Conservation (phyloP, 2,797 vertebrate species). For the Hyperoplus immaculatus region DNA sequence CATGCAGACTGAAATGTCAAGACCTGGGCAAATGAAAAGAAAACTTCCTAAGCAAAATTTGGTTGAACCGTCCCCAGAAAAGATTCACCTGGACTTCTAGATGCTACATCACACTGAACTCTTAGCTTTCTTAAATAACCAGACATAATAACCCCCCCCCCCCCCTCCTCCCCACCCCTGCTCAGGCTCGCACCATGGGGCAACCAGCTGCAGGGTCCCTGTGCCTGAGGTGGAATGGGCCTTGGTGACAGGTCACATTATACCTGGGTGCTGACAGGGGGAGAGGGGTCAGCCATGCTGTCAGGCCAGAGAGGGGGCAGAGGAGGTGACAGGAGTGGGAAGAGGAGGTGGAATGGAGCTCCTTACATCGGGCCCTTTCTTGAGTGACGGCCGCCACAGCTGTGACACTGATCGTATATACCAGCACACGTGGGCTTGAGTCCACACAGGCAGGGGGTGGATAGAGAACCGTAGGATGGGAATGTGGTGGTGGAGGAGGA, state of each 20-base stretch:
- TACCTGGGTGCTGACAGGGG: constrained; percentile 79
- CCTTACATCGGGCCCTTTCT: constrained; percentile 49
- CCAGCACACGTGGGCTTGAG: constrained; percentile 47
- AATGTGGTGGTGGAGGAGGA: constrained; percentile 33
- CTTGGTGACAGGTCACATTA: constrained; percentile 77
- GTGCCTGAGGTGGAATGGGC: constrained; percentile 56
- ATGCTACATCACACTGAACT: constrained; percentile 4
- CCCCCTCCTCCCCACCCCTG: neutral
- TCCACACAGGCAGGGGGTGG: constrained; percentile 41
- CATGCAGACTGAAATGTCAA: neutral
- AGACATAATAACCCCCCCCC: constrained; percentile 12
- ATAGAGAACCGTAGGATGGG: constrained; percentile 55
- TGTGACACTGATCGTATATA: constrained; percentile 61
- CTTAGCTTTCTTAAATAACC: constrained; percentile 12
- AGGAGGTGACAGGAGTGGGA: constrained; percentile 55
- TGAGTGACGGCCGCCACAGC: constrained; percentile 72
- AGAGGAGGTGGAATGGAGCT: constrained; percentile 51
- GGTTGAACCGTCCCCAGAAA: neutral
- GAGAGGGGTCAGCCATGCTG: constrained; percentile 73
- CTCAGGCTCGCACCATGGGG: constrained; percentile 17
- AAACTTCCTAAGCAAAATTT: neutral
- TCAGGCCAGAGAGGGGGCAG: constrained; percentile 56
- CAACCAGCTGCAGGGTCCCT: constrained; percentile 64
- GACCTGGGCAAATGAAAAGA: neutral
- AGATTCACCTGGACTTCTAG: neutral